Evolutionary conservation across 2,797 vertebrate genomes (phyloP), one percentile per base, ranked within the genome.

Genomic region (Neosalanx taihuensis): DNA sequence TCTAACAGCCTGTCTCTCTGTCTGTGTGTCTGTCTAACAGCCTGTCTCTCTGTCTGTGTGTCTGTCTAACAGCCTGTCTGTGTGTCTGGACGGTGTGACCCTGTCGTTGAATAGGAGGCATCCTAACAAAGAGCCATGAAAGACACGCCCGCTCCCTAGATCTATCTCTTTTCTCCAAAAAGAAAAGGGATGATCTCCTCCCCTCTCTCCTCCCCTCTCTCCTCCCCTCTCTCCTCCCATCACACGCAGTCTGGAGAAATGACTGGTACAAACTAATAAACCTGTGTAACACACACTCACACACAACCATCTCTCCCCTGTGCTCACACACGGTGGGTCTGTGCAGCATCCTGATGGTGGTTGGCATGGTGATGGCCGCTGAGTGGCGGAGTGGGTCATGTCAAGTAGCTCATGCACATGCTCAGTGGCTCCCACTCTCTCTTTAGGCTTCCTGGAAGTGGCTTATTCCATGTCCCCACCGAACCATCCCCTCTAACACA

Each of bases 331-430:
- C 51, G 23, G 41, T 17, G 64, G 60, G 17, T 37, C 62, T n/a
- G 20, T 15, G 20, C 13, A 23, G 13, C 23, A 35, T 37, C 41
- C 2, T 49, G 41, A 13, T 49, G 31, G 20, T 49, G 20, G 61
- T 57, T 72, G 65, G 35, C 64, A 69, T 65, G 26, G 65, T 65
- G 53, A 69, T 65, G 9, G 10, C 23, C 12, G 64, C 58, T 62
- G 46, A 65, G 29, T 29, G n/a, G 66, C n/a, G 23, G 10, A 4
- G 62, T 18, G 29, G 57, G 57, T 6, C 31, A 46, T 63, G 62
- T 64, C 63, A 35, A 37, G 63, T 23, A 35, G 7, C 33, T 41
- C 6, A 41, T 23, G 64, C n/a, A 65, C 64, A 65, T 29, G 64
- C 37, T 26, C 64, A 49, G 23, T 17, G 35, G 26, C 9, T 60